These are phyloP conservation scores for Menidia menidia DNA, from an alignment of 2,797 vertebrate genomes.

Conservation along the genomic window DNA sequence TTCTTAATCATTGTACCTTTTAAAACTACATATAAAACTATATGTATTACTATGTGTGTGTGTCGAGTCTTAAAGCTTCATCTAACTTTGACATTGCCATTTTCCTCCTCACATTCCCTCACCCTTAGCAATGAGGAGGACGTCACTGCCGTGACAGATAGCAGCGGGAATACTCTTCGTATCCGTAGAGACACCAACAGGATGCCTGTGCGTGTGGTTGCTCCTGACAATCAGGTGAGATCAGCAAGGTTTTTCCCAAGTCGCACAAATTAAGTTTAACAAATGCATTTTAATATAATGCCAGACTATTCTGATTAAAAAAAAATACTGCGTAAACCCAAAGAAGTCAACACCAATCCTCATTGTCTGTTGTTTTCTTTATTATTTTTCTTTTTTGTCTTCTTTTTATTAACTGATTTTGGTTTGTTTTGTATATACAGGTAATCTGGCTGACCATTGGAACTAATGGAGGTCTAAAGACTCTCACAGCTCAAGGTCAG, in stretches of 20 bases:
- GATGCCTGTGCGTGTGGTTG: conserved; percentile 95
- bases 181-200: conserved; percentile 95
- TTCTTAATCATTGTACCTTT: neutral
- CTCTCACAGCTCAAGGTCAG: conserved; percentile 94
- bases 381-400: no score
- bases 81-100: neutral
- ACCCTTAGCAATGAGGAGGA: conserved; percentile 92
- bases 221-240: conserved; percentile 96
- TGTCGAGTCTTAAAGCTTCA: neutral
- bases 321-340: no score
- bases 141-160: conserved; percentile 93
- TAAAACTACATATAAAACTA: neutral
- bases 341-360: no score
- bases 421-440: conserved; percentile 40
- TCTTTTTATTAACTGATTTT: neutral
- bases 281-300: no score
- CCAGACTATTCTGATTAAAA: neutral
- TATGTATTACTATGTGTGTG: no score
- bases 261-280: neutral
- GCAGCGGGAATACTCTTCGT: conserved; percentile 94
- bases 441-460: conserved; percentile 98
- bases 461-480: conserved; percentile 95
- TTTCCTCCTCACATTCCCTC: neutral
- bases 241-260: conserved; percentile 49
- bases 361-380: no score